Base-by-base conservation (phyloP, 2,888 invertebrate genomes). In the Orchesella flavescens region DNA sequence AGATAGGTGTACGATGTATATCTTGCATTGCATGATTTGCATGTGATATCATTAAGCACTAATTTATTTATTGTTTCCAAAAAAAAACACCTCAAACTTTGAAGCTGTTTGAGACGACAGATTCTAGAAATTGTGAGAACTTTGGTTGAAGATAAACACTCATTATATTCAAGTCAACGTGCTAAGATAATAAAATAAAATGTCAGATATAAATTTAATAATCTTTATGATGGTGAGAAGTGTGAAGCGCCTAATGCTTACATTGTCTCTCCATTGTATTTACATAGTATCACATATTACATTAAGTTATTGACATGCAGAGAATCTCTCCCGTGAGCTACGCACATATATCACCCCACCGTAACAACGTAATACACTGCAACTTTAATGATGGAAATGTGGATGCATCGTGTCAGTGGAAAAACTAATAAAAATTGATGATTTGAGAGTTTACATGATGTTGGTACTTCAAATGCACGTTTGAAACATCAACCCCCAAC, bases 141-240 rank as follows among this genome's bases (percentile, higher is more conserved):
- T 24, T 3, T 9, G 1, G 61, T 12, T 61, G 9, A 12, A 44
- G 72, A 44, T 44, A 43, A 59, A 59, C 46, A 59, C 19, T 44
- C 59, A 44, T 59, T 61, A 73, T 73, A 59, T 73, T 55, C 44
- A 72, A 61, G 34, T 34, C 34, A 34, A 44, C 72, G 72, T 73
- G 72, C 59, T 73, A 59, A n/a, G 44, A 73, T 59, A 73, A 73
- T 57, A 72, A 43, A 21, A 46, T 15, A n/a, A 69, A 69, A 53
- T 61, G 61, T 23, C 24, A 61, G 61, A 61, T 34, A 34, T 61
- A 61, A 61, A 61, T 19, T 61, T 24, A 61, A 24, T 24, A 61
- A 61, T 61, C 23, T 61, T 61, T 61, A 61, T n/a, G 61, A 19
- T 17, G 57, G 57, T 57, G 57, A 61, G 61, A 61, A 61, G 61